Base-by-base conservation (phyloP, 2,113 vertebrate species). In the Micromys minutus region DNA sequence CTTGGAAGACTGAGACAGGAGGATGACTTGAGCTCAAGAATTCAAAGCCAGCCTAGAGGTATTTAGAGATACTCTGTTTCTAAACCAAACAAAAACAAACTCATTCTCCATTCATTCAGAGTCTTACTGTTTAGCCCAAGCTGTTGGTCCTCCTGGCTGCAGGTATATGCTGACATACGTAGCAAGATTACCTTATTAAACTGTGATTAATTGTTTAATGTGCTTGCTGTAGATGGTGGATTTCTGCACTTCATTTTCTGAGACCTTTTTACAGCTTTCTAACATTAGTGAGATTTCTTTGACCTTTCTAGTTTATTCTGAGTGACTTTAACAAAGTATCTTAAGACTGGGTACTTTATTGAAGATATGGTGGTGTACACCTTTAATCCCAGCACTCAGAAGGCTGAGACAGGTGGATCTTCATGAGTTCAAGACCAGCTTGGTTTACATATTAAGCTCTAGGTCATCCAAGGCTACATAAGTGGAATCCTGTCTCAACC, bases 201-300 rank as follows among this genome's bases (percentile, higher is more conserved):
- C 34, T 79, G 36, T 89, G 47, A 57, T 36, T 81, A 69, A 24
- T 77, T 95, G 36, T 24, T 94, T 24, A 57, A 50, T 7, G 8
- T 72, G 52, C 61, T 90, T 94, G 31, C 36, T 84, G 71, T 4
- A 16, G 42, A 34, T 15, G 72, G 0, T 94, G 11, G 36, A 87
- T 92, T 90, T 96, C 47, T 92, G 0, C 67, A 50, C 31, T 52
- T 19, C 36, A n/a, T 92, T 94, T 94, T 81, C 75, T 95, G 57
- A 94, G 39, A 76, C 36, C 65, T 67, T 75, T 31, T 22, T 74
- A 65, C 55, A 17, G 31, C 81, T 94, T 90, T 61, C 65, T 59
- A 63, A 83, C 55, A 45, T 95, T 77, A 91, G 52, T 63, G 50
- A 90, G 36, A 89, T 87, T 92, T 85, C n/a, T n/a, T 34, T 89